phyloP scores from a whole-genome alignment of 1,140 invertebrate genomes.

The Heliconius hewitsoni region DNA sequence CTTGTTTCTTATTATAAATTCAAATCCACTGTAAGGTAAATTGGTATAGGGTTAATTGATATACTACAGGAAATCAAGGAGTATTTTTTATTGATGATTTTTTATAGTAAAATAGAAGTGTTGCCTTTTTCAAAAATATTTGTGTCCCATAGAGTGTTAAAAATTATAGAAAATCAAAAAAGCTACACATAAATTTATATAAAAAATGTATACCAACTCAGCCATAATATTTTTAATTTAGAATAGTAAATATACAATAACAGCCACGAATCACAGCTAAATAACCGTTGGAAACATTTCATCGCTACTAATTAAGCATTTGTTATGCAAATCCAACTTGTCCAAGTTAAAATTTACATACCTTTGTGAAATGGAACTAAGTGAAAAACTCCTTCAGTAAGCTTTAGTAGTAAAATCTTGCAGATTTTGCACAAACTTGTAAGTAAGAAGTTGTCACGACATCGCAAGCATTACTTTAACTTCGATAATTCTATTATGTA shows the following conservation, averaged over 20 bases:
- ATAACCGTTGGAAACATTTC: not conserved
- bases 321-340: not conserved
- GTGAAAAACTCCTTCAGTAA: not conserved
- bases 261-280: not conserved
- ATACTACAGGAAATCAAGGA: too few species aligned
- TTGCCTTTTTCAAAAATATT: too few species aligned
- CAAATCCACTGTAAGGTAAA: too few species aligned
- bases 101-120: too few species aligned
- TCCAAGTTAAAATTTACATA: conserved; percentile 12
- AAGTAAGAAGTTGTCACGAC: conserved; percentile 12
- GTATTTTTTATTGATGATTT: too few species aligned
- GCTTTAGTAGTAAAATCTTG: not conserved
- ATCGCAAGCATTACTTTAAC: conserved; percentile 17
- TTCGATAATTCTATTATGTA: conserved; percentile 10
- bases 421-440: not conserved
- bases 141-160: too few species aligned
- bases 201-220: not conserved
- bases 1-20: too few species aligned
- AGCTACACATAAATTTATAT: too few species aligned
- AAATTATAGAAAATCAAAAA: too few species aligned
- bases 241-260: not conserved
- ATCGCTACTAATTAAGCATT: conserved; percentile 6
- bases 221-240: not conserved
- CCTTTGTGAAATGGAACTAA: not conserved
- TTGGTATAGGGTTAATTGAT: too few species aligned